phyloP scores from a whole-genome alignment of 2,113 vertebrate genomes.

The Myotis yumanensis region DNA sequence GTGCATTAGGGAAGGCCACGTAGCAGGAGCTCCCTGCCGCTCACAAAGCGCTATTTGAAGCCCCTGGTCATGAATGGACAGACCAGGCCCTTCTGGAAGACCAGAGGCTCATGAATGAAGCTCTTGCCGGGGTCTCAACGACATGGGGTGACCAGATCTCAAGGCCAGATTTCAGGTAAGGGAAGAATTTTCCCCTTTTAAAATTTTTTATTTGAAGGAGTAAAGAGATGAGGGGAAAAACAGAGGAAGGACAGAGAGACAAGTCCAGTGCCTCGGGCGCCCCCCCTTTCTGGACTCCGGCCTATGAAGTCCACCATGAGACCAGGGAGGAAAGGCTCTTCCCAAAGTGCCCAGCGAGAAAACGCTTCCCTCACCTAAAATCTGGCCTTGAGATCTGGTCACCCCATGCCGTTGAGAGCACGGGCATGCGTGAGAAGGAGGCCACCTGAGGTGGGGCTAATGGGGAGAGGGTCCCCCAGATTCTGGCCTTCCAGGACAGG shows the following conservation, averaged over 20 bases:
- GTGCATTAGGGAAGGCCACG: constrained; percentile 65
- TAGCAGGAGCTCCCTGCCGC: constrained; percentile 56
- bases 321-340: background rate
- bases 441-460: background rate
- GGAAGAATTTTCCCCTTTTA: background rate
- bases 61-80: constrained; percentile 79
- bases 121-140: constrained; percentile 67
- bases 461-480: background rate
- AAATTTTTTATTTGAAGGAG: background rate
- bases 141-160: constrained; percentile 75
- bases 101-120: constrained; percentile 81
- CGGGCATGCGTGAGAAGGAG: accelerated
- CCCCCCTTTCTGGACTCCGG: background rate
- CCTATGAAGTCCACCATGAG: background rate
- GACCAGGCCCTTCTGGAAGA: constrained; percentile 77
- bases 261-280: background rate
- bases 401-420: constrained; percentile 27
- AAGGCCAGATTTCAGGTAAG: constrained; percentile 72
- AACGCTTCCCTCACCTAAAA: constrained; percentile 64
- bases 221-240: background rate
- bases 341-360: background rate
- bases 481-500: background rate
- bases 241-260: accelerated
- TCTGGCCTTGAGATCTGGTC: constrained; percentile 75
- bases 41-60: constrained; percentile 78